phyloP scores from a whole-genome alignment of 2,113 vertebrate genomes.

The Phaetusa simplex region DNA sequence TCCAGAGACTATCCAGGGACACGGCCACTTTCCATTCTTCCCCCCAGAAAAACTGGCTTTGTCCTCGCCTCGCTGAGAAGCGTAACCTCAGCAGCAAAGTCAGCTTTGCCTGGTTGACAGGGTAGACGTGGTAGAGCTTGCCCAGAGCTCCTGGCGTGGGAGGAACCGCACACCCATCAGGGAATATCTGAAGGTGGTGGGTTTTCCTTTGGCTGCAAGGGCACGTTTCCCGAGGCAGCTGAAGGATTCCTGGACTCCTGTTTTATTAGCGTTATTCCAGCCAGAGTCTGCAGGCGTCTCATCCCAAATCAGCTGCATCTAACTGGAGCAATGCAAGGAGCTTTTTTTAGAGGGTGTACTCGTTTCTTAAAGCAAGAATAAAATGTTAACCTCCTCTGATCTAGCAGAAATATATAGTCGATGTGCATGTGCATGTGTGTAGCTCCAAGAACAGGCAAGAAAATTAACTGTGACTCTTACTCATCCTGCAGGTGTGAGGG shows the following conservation, averaged over 20 bases:
- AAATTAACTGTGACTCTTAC: not conserved
- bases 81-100: not conserved
- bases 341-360: not conserved
- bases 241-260: not conserved
- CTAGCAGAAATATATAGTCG: not conserved
- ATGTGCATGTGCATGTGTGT: not conserved
- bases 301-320: not conserved
- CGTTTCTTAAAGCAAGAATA: not conserved
- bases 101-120: not conserved
- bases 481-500: not conserved
- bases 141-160: not conserved
- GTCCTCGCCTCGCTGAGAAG: not conserved
- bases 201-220: not conserved
- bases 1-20: conserved; percentile 33
- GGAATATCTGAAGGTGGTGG: not conserved
- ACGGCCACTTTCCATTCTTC: not conserved
- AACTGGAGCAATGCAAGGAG: not conserved
- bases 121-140: not conserved
- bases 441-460: not conserved
- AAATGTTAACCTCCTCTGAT: not conserved
- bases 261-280: not conserved
- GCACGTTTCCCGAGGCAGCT: not conserved
- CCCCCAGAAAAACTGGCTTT: not conserved
- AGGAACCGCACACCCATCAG: not conserved
- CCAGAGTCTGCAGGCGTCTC: not conserved